Base-by-base conservation (phyloP, 2,797 vertebrate species). In the Tachyglossus aculeatus region DNA sequence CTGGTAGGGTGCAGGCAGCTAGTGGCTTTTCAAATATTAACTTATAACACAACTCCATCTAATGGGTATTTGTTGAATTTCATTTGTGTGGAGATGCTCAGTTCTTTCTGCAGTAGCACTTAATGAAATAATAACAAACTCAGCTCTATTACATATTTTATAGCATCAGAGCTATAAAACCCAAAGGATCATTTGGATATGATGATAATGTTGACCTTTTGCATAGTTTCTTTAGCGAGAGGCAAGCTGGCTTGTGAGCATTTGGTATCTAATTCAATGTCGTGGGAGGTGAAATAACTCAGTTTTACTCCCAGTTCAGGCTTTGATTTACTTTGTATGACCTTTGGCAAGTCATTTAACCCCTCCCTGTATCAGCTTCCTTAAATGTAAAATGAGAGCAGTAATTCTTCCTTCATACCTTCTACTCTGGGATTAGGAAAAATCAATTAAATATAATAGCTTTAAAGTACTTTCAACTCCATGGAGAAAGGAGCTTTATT, bases 61-160 rank as follows among this genome's bases (percentile, higher is more conserved):
- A 71, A 90, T 91, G 90, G 92, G 90, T 82, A 87, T 82, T 60
- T 86, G 86, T 44, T 89, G 89, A 91, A 93, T 89, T 91, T 93
- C 90, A 90, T 74, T 74, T 76, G 21, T 40, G 43, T 36, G 51
- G 25, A 77, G 40, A 53, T 38, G 51, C 13, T 56, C 41, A 29
- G 18, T 55, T 32, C 2, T 21, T 34, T 38, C 15, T 29, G 54
- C 80, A 53, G 50, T 80, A 78, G 34, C 38, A 63, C 32, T 21
- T 34, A 19, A 32, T 18, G 44, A 22, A 36, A 52, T 36, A 43
- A n/a, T n/a, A n/a, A n/a, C n/a, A n/a, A n/a, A n/a, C n/a, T n/a
- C n/a, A n/a, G n/a, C n/a, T n/a, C n/a, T n/a, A n/a, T n/a, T n/a
- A n/a, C n/a, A n/a, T n/a, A n/a, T n/a, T n/a, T n/a, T n/a, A n/a